Base-by-base conservation (phyloP, 2,888 invertebrate species). In the Gibbula magus region DNA sequence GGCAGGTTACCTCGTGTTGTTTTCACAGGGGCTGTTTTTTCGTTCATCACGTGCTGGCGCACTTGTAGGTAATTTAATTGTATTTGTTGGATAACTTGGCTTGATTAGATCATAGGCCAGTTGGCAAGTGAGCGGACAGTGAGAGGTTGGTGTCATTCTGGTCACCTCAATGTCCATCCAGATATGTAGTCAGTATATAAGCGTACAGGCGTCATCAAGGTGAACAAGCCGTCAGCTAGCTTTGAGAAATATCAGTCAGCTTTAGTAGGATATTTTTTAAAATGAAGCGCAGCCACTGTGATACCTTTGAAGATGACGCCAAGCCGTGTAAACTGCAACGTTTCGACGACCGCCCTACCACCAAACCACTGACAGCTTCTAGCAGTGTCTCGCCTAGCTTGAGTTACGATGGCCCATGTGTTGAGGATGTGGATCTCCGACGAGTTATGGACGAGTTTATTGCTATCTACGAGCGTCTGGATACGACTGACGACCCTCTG, bases 371-470 rank as follows among this genome's bases (percentile, higher is more conserved):
- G 51, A 16, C 51, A 32, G 18, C 25, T 2, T 66, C 77, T 75
- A 39, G 56, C 8, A 22, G 35, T 35, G 39, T 35, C 16, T 39
- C 70, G 70, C 29, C 61, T n/a, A 39, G 35, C 70, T 35, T 39
- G 18, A 2, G 35, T 35, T 70, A 70, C 70, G 35, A 32, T 20
- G 20, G 35, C 22, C 56, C 25, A 1, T 56, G 22, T 20, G 22
- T 25, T 56, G 56, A 22, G 10, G 29, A 20, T 39, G 66, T 56
- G 18, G 87, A 88, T 66, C 79, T 88, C 25, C 82, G 87, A 54
- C 81, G 82, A 45, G 85, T 87, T 10, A 84, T 88, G 78, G 87
- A 86, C 78, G 85, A 88, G 78, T 87, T 88, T 75, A 85, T 88
- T 18, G 78, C 70, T 7, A 79, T 88, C 5, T 88, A 88, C 61